Evolutionary conservation across 1,140 invertebrate genomes (phyloP), one percentile per base, ranked within the genome.

Genomic region (Nasonia giraulti): DNA sequence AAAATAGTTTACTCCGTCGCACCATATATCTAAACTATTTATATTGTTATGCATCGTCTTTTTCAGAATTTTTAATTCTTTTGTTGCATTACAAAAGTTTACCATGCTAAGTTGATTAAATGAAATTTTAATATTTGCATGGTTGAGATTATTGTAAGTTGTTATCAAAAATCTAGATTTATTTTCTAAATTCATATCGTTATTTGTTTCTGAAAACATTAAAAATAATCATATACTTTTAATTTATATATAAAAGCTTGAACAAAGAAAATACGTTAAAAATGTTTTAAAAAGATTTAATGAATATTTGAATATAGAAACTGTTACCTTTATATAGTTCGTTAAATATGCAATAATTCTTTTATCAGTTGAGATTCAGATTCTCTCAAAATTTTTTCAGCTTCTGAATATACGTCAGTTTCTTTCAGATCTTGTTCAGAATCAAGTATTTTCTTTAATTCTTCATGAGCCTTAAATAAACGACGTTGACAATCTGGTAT

Each of bases 401-500:
- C 97, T 73, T 95, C 93, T 27, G 93, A 90, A 86, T 96, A 98
- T 73, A 95, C 95, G 90, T 96, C 96, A 11, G 94, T 91, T 88
- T 97, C 96, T 90, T 95, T 95, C 6, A 98, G 93, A 89, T 97
- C 96, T 89, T 94, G 92, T 90, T 97, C 97, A 10, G 94, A 94
- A 84, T 96, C 95, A 55, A 98, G 89, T 80, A 96, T 95, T 73
- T 94, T 94, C 91, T 97, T 95, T 20, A 98, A 93, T 83, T 98
- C 96, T 85, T 95, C 95, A 88, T 93, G 96, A 55, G 97, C 97
- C 91, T 95, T 96, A 23, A 94, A 92, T 75, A 98, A 93, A 90
- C 97, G 95, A 86, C 97, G 94, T 89, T 97, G 96, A 89, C 96
- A 97, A 90, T 98, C 97, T 1, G 97, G 97, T 71, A 98, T 94